phyloP scores from a whole-genome alignment of 2,113 vertebrate species.

The Otis tarda region DNA sequence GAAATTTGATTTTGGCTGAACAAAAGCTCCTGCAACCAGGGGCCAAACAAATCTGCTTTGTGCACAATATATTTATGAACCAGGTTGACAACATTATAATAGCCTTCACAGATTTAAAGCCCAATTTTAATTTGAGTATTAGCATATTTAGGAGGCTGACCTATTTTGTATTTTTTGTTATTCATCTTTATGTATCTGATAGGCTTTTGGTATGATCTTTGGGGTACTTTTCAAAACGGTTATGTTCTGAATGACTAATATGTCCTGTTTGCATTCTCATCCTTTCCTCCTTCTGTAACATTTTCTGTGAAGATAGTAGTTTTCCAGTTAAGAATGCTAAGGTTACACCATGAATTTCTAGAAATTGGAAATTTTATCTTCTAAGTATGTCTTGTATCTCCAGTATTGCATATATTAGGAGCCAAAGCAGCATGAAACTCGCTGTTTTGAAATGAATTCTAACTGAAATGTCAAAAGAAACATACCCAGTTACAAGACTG shows the following conservation, averaged over 20 bases:
- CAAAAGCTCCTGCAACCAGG: background rate
- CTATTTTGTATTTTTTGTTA: background rate
- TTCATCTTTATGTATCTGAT: background rate
- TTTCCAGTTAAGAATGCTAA: background rate
- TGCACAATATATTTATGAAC: background rate
- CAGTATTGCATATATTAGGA: background rate
- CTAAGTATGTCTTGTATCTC: background rate
- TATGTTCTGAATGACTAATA: background rate
- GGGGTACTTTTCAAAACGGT: background rate
- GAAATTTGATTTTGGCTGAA: conserved; percentile 15
- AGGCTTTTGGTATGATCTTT: background rate
- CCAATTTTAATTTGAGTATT: background rate
- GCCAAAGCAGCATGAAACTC: background rate
- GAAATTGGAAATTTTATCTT: background rate
- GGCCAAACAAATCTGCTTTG: background rate
- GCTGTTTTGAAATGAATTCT: background rate
- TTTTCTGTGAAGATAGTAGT: background rate
- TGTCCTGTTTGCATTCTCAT: background rate
- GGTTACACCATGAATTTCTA: background rate
- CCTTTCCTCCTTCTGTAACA: background rate
- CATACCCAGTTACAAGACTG: background rate
- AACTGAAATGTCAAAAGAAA: conserved; percentile 15
- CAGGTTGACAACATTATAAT: background rate
- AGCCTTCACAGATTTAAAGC: background rate
- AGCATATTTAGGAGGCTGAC: background rate